Base-by-base conservation (phyloP, 2,888 invertebrate genomes). In the Halictus ligatus region DNA sequence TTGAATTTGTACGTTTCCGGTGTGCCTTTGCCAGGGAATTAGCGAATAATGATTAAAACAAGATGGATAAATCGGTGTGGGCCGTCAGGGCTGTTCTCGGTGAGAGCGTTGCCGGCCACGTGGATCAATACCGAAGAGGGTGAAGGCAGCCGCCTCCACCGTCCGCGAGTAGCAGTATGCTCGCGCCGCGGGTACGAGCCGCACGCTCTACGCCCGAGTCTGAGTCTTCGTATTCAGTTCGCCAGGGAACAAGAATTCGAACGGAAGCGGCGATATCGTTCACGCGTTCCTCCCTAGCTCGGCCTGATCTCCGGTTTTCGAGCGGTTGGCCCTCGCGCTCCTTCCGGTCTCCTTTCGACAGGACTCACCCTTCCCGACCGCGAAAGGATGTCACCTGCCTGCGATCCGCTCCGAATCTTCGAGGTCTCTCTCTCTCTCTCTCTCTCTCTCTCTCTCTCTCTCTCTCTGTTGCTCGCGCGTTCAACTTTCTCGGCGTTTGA, bases 131-230 rank as follows among this genome's bases (percentile, higher is more conserved):
- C 93, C 91, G 89, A 78, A 79, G 87, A 91, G 89, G 89, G 91
- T 87, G 89, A 86, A 89, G 89, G 88, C 64, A 89, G 89, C 89
- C 91, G 90, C 89, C 89, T 87, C 88, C 88, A 86, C 89, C 86
- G 89, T 90, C 87, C 60, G 83, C 89, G 81, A 87, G 91, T 89
- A 91, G 88, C 92, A 94, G 93, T 93, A 92, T 92, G 80, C 91
- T 93, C 93, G 94, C 93, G 94, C 91, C 93, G 92, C 92, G 92
- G 89, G 90, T 87, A 92, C 93, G 92, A 93, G 92, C 87, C 91
- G 91, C 92, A 93, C 90, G 92, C 80, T 89, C 80, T 74, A 83
- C 85, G 85, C 83, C 77, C 78, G 81, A 77, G 81, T 71, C 73
- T 80, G 81, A 77, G 81, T 71, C 73, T 80, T 81, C 54, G 71